Conservation (phyloP, 2,797 vertebrate species). For the Molossus molossus region DNA sequence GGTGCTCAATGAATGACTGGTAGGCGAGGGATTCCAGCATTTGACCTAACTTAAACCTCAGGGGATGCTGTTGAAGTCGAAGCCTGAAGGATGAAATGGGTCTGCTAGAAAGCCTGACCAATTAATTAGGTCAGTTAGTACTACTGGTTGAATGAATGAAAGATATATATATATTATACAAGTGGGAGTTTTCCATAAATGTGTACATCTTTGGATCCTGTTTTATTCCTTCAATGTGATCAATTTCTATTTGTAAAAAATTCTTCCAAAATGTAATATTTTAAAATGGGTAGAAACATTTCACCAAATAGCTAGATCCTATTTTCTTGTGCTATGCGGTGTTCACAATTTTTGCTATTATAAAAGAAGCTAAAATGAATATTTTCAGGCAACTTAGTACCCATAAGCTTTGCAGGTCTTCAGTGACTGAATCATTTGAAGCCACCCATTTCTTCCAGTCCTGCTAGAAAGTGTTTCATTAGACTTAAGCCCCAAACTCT, state of each 20-base stretch:
- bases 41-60: background rate
- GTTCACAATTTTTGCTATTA: background rate
- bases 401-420: background rate
- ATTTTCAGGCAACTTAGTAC: background rate
- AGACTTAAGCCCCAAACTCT: background rate
- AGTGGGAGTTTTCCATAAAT: background rate
- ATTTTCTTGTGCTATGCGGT: conserved; percentile 15
- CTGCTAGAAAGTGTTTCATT: background rate
- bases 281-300: background rate
- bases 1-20: background rate
- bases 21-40: background rate
- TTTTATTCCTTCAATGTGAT: background rate
- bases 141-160: background rate
- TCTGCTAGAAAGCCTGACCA: background rate
- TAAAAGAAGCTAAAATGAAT: background rate
- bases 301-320: background rate
- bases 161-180: background rate
- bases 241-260: conserved; percentile 24
- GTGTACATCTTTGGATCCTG: background rate
- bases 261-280: conserved; percentile 30
- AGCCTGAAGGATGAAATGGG: background rate
- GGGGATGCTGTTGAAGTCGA: background rate
- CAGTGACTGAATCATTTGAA: background rate
- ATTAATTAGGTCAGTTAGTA: background rate
- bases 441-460: background rate